Evolutionary conservation across 2,888 invertebrate genomes (phyloP).

Genomic region (Sarcophaga subvicina): DNA sequence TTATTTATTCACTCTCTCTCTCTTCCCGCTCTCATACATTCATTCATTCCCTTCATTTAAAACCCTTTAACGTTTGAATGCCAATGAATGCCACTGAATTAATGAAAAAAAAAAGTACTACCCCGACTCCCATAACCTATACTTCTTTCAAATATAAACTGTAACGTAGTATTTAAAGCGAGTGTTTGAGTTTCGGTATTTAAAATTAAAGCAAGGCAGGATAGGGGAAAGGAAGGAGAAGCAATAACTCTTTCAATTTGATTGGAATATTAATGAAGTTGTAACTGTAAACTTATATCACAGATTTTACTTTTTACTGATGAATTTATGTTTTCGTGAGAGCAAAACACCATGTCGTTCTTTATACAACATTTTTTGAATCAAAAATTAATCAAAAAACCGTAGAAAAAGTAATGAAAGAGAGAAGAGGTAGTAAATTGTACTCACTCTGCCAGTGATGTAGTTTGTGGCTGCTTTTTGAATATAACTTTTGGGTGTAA

Average conservation of each 20-base stretch:
- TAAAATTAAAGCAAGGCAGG: no score
- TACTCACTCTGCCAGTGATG: background rate
- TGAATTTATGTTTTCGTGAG: background rate
- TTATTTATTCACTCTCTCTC: slow-evolving; percentile 23
- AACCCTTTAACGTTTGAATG: background rate
- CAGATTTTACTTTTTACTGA: background rate
- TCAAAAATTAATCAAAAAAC: background rate
- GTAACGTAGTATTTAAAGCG: no score
- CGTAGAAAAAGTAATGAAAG: background rate
- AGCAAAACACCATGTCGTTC: no score
- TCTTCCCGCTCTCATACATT: background rate
- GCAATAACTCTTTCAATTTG: slow-evolving; percentile 57
- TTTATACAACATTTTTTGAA: background rate
- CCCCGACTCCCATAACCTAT: no score
- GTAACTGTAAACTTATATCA: slow-evolving; percentile 25
- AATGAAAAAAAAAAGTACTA: no score
- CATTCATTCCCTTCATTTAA: background rate
- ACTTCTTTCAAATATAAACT: no score
- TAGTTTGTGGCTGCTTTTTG: no score
- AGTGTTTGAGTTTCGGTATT: no score
- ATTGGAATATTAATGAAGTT: slow-evolving; percentile 68
- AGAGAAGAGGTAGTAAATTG: slow-evolving; percentile 1
- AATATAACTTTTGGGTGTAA: no score
- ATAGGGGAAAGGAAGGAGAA: background rate
- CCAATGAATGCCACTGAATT: background rate